phyloP scores from a whole-genome alignment of 2,888 invertebrate genomes.

The Lissocephala sabroskyi region DNA sequence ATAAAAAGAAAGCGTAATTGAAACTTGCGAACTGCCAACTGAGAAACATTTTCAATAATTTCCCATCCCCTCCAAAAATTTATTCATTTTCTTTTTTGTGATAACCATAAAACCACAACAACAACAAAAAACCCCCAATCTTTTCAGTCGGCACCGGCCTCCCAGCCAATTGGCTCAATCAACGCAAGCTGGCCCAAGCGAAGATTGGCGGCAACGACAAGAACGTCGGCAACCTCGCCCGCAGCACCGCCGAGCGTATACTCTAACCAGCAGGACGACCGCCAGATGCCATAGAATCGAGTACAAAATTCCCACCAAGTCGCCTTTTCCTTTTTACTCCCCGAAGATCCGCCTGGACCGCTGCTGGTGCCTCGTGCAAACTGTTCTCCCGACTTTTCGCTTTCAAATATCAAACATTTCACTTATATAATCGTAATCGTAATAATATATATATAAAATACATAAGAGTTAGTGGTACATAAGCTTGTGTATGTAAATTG shows the following conservation, averaged over 20 bases:
- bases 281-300: too few relatives aligned
- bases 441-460: slow-evolving; percentile 60
- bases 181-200: slow-evolving; percentile 31
- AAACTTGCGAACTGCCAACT: slow-evolving; percentile 45
- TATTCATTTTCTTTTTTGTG: too few relatives aligned
- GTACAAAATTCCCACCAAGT: too few relatives aligned
- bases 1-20: slow-evolving; percentile 10
- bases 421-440: slow-evolving; percentile 37
- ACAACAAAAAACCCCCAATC: slow-evolving; percentile 14
- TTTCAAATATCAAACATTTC: slow-evolving; percentile 55
- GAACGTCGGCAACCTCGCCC: slow-evolving; percentile 56
- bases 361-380: too few relatives aligned
- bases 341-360: too few relatives aligned
- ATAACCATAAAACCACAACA: not conserved
- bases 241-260: slow-evolving; percentile 50
- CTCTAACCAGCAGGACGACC: slow-evolving; percentile 18
- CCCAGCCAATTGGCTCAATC: slow-evolving; percentile 48
- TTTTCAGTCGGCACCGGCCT: slow-evolving; percentile 56
- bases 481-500: slow-evolving; percentile 43
- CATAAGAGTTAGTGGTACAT: slow-evolving; percentile 65
- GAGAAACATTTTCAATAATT: slow-evolving; percentile 6
- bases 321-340: too few relatives aligned
- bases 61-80: too few relatives aligned
- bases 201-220: slow-evolving; percentile 18
- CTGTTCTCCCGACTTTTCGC: too few relatives aligned